Base-by-base conservation (phyloP, 2,797 vertebrate species). In the Tachyglossus aculeatus region DNA sequence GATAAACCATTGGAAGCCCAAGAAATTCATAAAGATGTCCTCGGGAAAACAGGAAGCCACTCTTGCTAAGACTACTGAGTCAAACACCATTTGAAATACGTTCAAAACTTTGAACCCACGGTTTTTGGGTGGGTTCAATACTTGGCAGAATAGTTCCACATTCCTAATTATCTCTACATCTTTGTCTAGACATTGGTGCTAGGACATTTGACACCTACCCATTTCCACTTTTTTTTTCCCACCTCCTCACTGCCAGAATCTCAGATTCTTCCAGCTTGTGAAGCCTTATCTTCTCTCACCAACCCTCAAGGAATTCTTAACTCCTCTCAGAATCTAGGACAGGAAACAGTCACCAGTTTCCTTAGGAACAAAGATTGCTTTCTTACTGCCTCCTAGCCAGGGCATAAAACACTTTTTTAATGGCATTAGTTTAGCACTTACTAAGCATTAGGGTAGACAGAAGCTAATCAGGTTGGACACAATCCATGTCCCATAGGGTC, bases 61-160 rank as follows among this genome's bases (percentile, higher is more conserved):
- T 50, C 63, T 69, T 71, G 18, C 14, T 34, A 43, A 72, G 43
- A 67, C 13, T 21, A 70, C 59, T 25, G 5, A 71, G 3, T 6
- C 27, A 31, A 62, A 57, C 32, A 47, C 5, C 19, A 31, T 21
- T 36, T 47, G n/a, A 67, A 64, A 58, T 8, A n/a, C 13, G 14
- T 40, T 55, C 37, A 13, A 48, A 71, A 56, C 21, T 51, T 67
- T 54, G 29, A 74, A 33, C 12, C 16, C n/a, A 50, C 6, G 7
- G 47, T 48, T 69, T 62, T 36, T 66, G 34, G 52, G 36, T 43
- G 25, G 2, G 5, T 66, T 62, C 25, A 36, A 9, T 56, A 16
- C 16, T 47, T 69, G 21, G 19, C 9, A 62, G 62, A 54, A 39
- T 41, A 41, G 37, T 69, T 31, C 21, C 14, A 6, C 45, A 38